A percentile compares a stretch with the other conserved stretches of the same genome.
These are phyloP conservation scores for Leucophenga maculata DNA, from an alignment of 2,888 invertebrate species.

Conservation along the genomic window DNA sequence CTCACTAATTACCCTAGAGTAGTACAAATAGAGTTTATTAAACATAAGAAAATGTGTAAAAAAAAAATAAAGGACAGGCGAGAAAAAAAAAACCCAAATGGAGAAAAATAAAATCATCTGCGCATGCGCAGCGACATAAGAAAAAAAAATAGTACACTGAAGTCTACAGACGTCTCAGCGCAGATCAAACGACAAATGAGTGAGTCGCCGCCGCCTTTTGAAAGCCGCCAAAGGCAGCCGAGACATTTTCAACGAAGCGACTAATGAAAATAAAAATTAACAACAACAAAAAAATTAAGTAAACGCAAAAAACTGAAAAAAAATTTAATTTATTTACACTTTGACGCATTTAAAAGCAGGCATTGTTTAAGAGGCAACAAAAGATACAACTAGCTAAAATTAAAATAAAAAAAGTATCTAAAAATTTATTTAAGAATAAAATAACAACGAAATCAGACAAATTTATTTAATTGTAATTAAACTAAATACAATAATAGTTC, in stretches of 20 bases:
- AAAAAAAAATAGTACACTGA: background rate
- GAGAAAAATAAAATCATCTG: background rate
- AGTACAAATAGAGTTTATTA: conserved; percentile 1
- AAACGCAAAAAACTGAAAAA: conserved; percentile 58
- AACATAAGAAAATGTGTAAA: conserved; percentile 10
- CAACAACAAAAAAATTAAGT: background rate
- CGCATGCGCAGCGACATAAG: background rate
- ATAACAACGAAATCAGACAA: background rate
- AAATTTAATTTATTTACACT: conserved; percentile 66
- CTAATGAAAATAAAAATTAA: no score
- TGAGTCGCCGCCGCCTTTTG: background rate
- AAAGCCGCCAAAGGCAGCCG: conserved; percentile 2
- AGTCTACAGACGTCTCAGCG: background rate
- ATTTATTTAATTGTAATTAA: background rate
- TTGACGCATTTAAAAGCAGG: conserved; percentile 65
- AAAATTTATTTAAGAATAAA: background rate
- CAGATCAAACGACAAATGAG: conserved; percentile 5
- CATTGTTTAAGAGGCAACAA: conserved; percentile 3
- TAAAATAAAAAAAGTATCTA: background rate
- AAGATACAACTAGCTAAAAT: background rate
- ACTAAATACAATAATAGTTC: background rate
- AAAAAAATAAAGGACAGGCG: conserved; percentile 1
- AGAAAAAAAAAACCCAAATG: background rate
- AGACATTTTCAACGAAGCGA: background rate
- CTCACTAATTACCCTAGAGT: conserved; percentile 12